A percentile compares a stretch with the other conserved stretches of the same genome.
Evolutionary conservation across 1,140 invertebrate genomes (phyloP).

Genomic region (Platyura marginata): DNA sequence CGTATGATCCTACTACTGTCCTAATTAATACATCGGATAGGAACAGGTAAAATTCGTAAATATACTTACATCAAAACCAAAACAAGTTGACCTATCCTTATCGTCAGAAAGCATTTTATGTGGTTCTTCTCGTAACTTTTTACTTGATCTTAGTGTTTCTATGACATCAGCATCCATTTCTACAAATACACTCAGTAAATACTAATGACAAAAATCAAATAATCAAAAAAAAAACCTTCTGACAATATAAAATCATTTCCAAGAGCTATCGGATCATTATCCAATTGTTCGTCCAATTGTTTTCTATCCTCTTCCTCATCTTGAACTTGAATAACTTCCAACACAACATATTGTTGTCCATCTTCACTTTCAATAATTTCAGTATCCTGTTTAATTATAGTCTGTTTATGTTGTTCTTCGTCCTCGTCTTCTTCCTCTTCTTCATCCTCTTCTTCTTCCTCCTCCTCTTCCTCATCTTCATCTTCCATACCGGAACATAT

Average conservation of each 20-base stretch:
- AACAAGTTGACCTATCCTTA: constrained; percentile 62
- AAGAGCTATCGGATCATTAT: constrained; percentile 13
- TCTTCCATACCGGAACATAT: constrained; percentile 35
- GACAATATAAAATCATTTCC: constrained; percentile 16
- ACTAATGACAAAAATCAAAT: no score
- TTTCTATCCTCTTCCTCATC: constrained; percentile 28
- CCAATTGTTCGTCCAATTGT: constrained; percentile 11
- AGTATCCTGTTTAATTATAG: constrained; percentile 22
- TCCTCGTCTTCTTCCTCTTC: constrained; percentile 22
- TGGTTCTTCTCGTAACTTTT: constrained; percentile 17
- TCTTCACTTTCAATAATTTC: constrained; percentile 48
- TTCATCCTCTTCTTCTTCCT: constrained; percentile 8
- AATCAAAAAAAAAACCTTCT: constrained; percentile 8
- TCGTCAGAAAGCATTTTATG: constrained; percentile 23
- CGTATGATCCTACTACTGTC: no score
- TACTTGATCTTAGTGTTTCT: no score
- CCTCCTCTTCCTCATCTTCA: constrained; percentile 31
- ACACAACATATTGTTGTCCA: constrained; percentile 68
- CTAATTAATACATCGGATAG: no score
- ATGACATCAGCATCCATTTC: no score
- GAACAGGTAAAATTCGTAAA: no score
- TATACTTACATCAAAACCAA: constrained; percentile 71
- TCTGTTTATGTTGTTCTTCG: constrained; percentile 15
- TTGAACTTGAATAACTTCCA: constrained; percentile 69
- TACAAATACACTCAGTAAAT: no score